These are phyloP conservation scores for Hylaea fasciaria DNA, from an alignment of 2,888 invertebrate species.

Conservation along the genomic window DNA sequence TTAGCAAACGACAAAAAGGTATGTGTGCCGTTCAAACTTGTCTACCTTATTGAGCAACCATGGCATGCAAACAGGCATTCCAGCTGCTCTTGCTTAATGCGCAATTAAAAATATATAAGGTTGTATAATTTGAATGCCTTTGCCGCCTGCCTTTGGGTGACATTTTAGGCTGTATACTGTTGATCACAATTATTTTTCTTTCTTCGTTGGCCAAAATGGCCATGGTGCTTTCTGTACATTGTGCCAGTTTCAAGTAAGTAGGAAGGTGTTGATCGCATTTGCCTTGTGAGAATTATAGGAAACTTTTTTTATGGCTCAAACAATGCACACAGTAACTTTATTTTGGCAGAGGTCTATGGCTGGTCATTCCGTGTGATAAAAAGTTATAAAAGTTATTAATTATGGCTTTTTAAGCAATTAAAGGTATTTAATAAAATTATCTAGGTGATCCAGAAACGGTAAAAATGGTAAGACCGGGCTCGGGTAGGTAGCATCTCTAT, in stretches of 20 bases:
- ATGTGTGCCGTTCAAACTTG: conserved; percentile 15
- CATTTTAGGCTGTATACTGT: neutral
- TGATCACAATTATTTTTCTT: too few relatives aligned
- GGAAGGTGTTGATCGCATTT: neutral
- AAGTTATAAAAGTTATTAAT: too few relatives aligned
- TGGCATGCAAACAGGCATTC: conserved; percentile 17
- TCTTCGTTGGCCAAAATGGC: too few relatives aligned
- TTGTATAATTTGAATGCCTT: neutral
- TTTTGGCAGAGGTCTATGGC: too few relatives aligned
- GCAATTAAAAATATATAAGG: conserved; percentile 10
- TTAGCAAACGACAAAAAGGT: conserved; percentile 7
- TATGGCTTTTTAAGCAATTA: too few relatives aligned
- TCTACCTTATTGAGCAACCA: conserved; percentile 11
- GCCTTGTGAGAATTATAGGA: neutral
- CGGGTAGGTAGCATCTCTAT: too few relatives aligned
- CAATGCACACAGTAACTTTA: neutral
- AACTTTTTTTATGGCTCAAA: neutral
- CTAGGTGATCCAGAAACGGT: too few relatives aligned
- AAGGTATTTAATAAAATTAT: too few relatives aligned
- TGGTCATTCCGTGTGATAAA: too few relatives aligned
- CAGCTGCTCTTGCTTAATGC: conserved; percentile 12
- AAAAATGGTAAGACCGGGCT: too few relatives aligned
- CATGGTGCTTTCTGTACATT: too few relatives aligned
- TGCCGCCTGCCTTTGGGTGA: neutral
- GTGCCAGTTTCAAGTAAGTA: too few relatives aligned